Percentiles rank a stretch among this genome's conserved stretches.
Evolutionary conservation across 2,888 invertebrate genomes (phyloP).

Genomic region (Metacarcinus magister): DNA sequence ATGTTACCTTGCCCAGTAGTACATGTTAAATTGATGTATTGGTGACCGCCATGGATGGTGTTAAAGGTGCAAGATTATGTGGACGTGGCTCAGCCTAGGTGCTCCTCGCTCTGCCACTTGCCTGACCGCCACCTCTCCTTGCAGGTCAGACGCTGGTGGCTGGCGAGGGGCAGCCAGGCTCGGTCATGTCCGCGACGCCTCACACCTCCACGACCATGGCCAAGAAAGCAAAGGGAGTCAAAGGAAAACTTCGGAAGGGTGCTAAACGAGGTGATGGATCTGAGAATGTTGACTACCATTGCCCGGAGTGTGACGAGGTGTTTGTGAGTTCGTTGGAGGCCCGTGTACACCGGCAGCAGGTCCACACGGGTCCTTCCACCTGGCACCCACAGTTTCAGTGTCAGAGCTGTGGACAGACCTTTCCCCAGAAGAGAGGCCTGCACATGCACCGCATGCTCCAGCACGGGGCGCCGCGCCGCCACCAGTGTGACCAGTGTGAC

Average conservation of each 20-base stretch:
- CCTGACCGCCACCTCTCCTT: slow-evolving; percentile 70
- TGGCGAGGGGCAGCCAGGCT: slow-evolving; percentile 33
- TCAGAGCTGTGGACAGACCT: slow-evolving; percentile 50
- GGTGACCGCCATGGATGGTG: background rate
- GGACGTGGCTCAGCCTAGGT: background rate
- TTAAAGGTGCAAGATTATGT: background rate
- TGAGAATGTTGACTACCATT: background rate
- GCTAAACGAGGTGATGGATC: background rate
- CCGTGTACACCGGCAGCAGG: slow-evolving; percentile 29
- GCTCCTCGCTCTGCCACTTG: slow-evolving; percentile 2
- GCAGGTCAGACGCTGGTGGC: slow-evolving; percentile 69
- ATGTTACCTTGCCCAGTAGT: background rate
- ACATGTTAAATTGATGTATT: background rate
- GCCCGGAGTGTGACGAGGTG: slow-evolving; percentile 38
- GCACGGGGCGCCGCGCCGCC: slow-evolving; percentile 62
- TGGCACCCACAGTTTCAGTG: slow-evolving; percentile 31
- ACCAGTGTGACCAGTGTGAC: slow-evolving; percentile 71
- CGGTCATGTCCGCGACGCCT: background rate
- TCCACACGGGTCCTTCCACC: background rate
- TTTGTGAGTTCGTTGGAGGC: slow-evolving; percentile 14
- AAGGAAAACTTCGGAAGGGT: background rate
- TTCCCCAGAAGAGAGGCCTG: slow-evolving; percentile 59
- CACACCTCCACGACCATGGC: background rate
- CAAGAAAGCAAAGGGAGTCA: background rate
- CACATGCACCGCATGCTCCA: slow-evolving; percentile 60